Percentiles rank a stretch among this genome's conserved stretches.
Conservation (phyloP, 2,888 invertebrate species). For the Tachina grossa region DNA sequence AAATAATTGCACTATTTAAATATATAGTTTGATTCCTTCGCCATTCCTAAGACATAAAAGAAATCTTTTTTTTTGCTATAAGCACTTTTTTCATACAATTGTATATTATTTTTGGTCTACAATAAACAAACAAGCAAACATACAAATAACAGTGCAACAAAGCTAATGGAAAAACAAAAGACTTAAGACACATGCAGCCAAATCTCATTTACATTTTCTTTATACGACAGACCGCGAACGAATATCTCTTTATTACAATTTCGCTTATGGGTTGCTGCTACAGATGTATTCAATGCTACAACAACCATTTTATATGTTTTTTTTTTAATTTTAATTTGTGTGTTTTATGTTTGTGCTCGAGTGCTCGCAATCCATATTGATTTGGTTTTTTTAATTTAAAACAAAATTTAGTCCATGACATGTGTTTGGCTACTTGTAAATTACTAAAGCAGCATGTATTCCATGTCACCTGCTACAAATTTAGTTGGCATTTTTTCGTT, state of each 20-base stretch:
- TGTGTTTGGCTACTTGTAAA: conserved; percentile 71
- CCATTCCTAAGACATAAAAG: conserved; percentile 9
- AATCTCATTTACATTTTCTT: conserved; percentile 44
- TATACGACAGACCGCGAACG: not conserved
- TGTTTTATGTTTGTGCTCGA: conserved; percentile 21
- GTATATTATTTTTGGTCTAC: not conserved
- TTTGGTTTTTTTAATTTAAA: conserved; percentile 45
- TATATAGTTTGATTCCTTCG: not conserved
- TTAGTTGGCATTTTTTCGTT: conserved; percentile 60
- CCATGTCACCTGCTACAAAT: conserved; percentile 63
- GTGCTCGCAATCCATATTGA: conserved; percentile 43
- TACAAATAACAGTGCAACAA: not conserved
- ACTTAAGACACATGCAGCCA: conserved; percentile 57
- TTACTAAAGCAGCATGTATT: conserved; percentile 69
- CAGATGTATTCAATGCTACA: conserved; percentile 3
- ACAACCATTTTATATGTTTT: not conserved
- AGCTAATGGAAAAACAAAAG: conserved; percentile 48
- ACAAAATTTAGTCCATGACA: conserved; percentile 68
- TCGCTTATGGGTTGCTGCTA: not conserved
- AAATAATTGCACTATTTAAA: conserved; percentile 62
- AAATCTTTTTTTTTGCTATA: not conserved
- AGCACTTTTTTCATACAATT: conserved; percentile 35
- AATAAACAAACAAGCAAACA: not conserved
- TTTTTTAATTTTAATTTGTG: conserved; percentile 12
- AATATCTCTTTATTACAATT: conserved; percentile 54